A percentile compares a stretch with the other conserved stretches of the same genome.
These are phyloP conservation scores for Thamnophis elegans DNA, from an alignment of 2,797 vertebrate species.

Conservation along the genomic window DNA sequence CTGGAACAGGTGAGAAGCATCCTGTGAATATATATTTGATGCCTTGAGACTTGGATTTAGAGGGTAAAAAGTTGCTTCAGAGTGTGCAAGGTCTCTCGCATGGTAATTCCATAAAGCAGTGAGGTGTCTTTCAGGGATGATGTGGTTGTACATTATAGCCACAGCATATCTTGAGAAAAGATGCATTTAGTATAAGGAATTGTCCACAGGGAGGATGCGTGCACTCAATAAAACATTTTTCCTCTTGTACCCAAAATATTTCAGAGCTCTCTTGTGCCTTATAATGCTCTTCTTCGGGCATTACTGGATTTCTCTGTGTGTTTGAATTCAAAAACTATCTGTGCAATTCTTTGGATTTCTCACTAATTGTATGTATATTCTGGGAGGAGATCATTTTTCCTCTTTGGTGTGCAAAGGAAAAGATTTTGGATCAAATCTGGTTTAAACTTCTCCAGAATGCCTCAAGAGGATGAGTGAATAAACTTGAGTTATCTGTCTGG, in stretches of 20 bases:
- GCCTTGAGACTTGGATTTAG: background rate
- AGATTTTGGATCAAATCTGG: background rate
- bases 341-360: background rate
- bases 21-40: background rate
- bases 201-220: background rate
- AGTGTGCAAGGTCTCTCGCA: background rate
- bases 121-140: background rate
- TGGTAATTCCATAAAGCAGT: background rate
- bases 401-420: background rate
- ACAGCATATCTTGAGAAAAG: background rate
- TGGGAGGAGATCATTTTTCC: background rate
- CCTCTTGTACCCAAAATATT: background rate
- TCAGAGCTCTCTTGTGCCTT: background rate
- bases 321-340: background rate
- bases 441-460: background rate
- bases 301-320: background rate
- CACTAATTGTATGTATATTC: background rate
- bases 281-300: background rate
- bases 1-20: constrained; percentile 87
- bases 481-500: background rate
- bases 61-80: background rate
- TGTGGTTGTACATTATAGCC: background rate
- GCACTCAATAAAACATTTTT: background rate
- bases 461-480: accelerated
- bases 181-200: background rate